Evolutionary conservation across 2,797 vertebrate species (phyloP), one percentile per base, ranked within the genome.

Genomic region (Gambusia yucatana): DNA sequence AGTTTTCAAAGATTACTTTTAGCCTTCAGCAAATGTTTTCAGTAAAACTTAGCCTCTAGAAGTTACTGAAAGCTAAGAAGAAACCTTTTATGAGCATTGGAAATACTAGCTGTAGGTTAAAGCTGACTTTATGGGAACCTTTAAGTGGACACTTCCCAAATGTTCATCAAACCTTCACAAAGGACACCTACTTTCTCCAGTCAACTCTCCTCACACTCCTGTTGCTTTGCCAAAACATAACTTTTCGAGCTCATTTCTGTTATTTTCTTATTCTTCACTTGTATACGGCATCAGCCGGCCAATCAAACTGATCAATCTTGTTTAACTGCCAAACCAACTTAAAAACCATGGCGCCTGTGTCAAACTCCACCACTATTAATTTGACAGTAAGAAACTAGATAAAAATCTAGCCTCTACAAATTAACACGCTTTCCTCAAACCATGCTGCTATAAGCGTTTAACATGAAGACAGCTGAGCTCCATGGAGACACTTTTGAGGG

Each of bases 391-490:
- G 6, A 36, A 36, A 20, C 57, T 16, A 33, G 57, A 30, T 61
- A 13, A 14, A 59, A 55, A 25, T 6, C 55, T 28, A 5, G 57
- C 16, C 14, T 33, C 57, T 61, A 33, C 14, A 20, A 20, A 41
- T 41, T 4, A 4, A 28, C 50, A 39, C 41, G 25, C 16, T 14
- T 50, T 33, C 13, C 33, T 41, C 36, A 47, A 36, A 46, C 14
- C 76, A 25, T 28, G 20, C 16, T 44, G 44, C 36, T 44, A 48
- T 0, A 2, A 9, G 11, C 6, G 17, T 22, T 73, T 30, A 55
- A 46, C 39, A 70, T 72, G 4, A 14, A 84, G 63, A 67, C 63
- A 36, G 82, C 82, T 72, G 80, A 8, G 73, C 47, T 50, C 36
- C 72, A 33, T 63, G 30, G 11, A 30, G 50, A 78, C 73, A 33